Conservation (phyloP, 2,888 invertebrate species). For the Cantharis rufa region DNA sequence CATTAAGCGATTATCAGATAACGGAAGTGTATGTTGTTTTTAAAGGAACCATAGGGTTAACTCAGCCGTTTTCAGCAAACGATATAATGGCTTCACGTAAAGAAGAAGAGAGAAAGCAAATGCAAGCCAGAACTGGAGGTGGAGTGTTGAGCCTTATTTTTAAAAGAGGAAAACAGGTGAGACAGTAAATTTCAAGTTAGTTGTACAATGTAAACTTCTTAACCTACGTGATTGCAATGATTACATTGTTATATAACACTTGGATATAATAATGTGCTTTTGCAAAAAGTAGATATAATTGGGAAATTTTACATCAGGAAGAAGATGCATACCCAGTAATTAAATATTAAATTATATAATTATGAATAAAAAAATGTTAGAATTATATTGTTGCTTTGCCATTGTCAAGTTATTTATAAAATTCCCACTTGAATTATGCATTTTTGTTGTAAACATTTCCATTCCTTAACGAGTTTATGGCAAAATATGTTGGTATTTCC, state of each 20-base stretch:
- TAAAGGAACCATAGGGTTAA: slow-evolving; percentile 58
- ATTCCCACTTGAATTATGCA: background rate
- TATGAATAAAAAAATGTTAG: background rate
- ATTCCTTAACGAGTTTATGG: background rate
- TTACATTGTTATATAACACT: background rate
- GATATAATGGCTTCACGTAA: slow-evolving; percentile 64
- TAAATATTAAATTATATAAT: background rate
- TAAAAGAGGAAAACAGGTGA: slow-evolving; percentile 54
- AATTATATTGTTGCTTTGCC: background rate
- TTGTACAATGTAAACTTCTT: background rate
- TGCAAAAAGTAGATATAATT: background rate
- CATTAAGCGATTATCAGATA: slow-evolving; percentile 66
- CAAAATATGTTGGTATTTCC: background rate
- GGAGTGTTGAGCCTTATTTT: slow-evolving; percentile 62
- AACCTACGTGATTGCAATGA: background rate
- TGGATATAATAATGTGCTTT: background rate
- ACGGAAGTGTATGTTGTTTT: slow-evolving; percentile 67
- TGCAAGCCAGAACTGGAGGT: slow-evolving; percentile 56
- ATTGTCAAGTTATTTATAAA: background rate
- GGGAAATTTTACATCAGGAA: background rate
- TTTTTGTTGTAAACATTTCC: background rate
- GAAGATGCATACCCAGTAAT: background rate
- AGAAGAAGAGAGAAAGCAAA: slow-evolving; percentile 62
- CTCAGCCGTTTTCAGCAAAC: slow-evolving; percentile 53
- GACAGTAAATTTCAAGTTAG: background rate